phyloP scores from a whole-genome alignment of 2,888 invertebrate genomes.

The Andrena bucephala region DNA sequence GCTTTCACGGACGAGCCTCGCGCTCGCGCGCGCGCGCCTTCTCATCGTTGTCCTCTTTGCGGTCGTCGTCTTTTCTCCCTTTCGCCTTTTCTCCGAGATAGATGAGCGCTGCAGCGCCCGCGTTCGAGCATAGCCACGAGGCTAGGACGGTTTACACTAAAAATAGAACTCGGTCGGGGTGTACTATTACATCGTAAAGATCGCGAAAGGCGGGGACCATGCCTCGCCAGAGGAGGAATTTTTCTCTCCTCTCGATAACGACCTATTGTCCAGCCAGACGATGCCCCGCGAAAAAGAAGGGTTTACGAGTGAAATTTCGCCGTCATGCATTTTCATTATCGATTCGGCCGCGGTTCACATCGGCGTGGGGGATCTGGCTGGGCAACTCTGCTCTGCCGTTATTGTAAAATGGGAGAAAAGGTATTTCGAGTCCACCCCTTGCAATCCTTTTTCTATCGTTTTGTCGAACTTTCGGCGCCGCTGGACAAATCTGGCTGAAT shows the following conservation, averaged over 20 bases:
- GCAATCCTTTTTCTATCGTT: too few species aligned
- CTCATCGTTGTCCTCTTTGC: background rate
- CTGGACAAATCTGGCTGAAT: too few species aligned
- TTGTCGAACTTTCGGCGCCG: too few species aligned
- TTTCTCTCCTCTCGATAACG: constrained; percentile 64
- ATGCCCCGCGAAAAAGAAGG: constrained; percentile 51
- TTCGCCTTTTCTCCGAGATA: background rate
- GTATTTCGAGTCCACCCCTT: background rate
- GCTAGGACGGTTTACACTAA: constrained; percentile 49
- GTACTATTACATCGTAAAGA: constrained; percentile 60
- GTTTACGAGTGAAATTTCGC: constrained; percentile 53
- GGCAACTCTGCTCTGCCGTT: background rate
- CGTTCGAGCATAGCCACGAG: background rate
- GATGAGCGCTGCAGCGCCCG: constrained; percentile 6
- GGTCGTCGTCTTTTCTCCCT: constrained; percentile 1
- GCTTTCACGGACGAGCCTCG: constrained; percentile 66
- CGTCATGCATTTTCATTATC: constrained; percentile 51
- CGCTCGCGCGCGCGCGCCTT: constrained; percentile 3
- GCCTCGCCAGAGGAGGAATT: constrained; percentile 40
- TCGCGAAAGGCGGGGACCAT: constrained; percentile 34
- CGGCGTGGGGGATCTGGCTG: background rate
- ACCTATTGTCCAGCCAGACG: constrained; percentile 63
- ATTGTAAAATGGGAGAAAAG: constrained; percentile 18
- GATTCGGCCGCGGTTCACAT: constrained; percentile 10
- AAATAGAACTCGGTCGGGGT: constrained; percentile 51